Base-by-base conservation (phyloP, 2,888 invertebrate genomes). In the Xestia rhomboidea region DNA sequence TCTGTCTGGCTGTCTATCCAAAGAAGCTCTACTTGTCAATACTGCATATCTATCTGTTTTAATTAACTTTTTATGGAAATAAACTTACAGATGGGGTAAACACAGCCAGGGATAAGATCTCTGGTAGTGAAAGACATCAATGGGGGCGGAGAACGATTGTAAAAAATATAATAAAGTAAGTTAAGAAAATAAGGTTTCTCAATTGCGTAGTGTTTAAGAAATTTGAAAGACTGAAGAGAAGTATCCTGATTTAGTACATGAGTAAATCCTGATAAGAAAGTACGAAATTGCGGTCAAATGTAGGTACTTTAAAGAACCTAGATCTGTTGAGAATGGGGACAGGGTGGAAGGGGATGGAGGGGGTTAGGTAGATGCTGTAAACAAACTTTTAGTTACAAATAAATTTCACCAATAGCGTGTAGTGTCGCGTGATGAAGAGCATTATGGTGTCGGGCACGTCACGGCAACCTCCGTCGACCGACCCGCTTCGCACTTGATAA, bases 401-500 rank as follows among this genome's bases (percentile, higher is more conserved):
- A 92, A 92, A 93, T 92, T 92, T 91, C 87, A 92, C 89, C 89
- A 93, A 93, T 92, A 91, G 87, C 92, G 93, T 93, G 92, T 90
- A 86, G 89, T 90, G 92, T 95, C 91, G 95, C 95, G 95, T 96
- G 95, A 92, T 93, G 91, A 82, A 89, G 90, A 86, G 91, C 95
- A 95, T 95, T 95, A 95, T 87, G 91, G 93, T 90, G 89, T 88
- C 91, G 91, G 89, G 93, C 93, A 93, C 93, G 94, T 93, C 93
- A 94, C 89, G 89, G 80, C 88, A 83, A 82, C 89, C 91, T 91
- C 90, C 92, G 90, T 85, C 90, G 85, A 87, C 84, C 92, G 91
- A 92, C 91, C 92, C 90, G 93, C 89, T 94, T 94, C 91, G 92
- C 93, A 93, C 92, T 92, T 95, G 93, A 95, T 94, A 93, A 93